Evolutionary conservation across 2,888 invertebrate species (phyloP), one percentile per base, ranked within the genome.

Genomic region (Cinara cedri): DNA sequence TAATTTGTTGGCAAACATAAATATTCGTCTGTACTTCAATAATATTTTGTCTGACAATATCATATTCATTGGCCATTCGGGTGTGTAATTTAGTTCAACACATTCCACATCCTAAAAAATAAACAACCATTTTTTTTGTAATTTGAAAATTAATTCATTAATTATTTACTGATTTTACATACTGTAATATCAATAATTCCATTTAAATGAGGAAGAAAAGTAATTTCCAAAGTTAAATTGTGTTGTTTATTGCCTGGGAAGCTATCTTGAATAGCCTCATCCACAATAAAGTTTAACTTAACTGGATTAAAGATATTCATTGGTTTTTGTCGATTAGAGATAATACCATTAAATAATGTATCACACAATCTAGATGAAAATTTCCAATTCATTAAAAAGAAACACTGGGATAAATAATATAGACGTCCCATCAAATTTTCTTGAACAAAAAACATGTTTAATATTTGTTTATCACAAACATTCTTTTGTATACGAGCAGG

Each of bases 291-390:
- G 11, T 46, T 68, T 42, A 78, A 60, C 49, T 49, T 68, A 51
- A 68, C 26, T 10, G 68, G 16, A 60, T 78, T 78, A 46, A 78
- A 78, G 2, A 78, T 57, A 3, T 70, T 68, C 4, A 13, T 13
- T 13, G 70, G 68, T 19, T 78, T 60, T 51, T 62, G 9, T 24
- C 78, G 57, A 14, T 78, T 78, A 8, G 34, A 42, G 0, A 24
- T 8, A 42, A 78, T 78, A n/a, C 60, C 57, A 34, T 70, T 42
- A 70, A 68, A 78, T 8, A 78, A 8, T 9, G 19, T n/a, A 0
- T 51, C n/a, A 21, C 78, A 70, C 9, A 78, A 13, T 42, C 70
- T 78, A 60, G 78, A 78, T 16, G 78, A 60, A 78, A 78, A 78
- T 2, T 49, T 3, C 26, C 78, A 46, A 42, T 78, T 78, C 60